These are phyloP conservation scores for Drosophila erecta DNA, from an alignment of 1,140 invertebrate species.

Conservation along the genomic window DNA sequence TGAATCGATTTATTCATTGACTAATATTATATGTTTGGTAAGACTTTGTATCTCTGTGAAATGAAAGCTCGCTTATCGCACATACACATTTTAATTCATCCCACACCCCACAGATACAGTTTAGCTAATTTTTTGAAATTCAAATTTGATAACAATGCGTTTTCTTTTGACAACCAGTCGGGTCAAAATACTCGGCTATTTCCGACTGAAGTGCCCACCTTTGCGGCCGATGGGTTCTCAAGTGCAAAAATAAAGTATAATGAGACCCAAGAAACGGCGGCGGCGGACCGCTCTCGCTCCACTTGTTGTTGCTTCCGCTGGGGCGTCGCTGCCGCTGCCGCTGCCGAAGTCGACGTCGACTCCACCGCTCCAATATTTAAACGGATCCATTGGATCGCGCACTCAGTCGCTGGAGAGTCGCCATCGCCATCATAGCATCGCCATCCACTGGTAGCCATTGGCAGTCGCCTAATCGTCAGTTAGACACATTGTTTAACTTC, in stretches of 20 bases:
- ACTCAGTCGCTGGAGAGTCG: slow-evolving; percentile 67
- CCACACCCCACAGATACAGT: too few relatives aligned
- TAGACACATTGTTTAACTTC: slow-evolving; percentile 44
- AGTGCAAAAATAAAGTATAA: slow-evolving; percentile 39
- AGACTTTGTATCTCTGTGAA: too few relatives aligned
- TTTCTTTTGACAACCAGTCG: slow-evolving; percentile 3
- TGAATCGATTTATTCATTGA: too few relatives aligned
- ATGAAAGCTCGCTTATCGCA: too few relatives aligned
- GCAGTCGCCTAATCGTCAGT: slow-evolving; percentile 44
- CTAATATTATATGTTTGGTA: too few relatives aligned
- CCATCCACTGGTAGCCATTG: slow-evolving; percentile 31
- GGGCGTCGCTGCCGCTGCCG: slow-evolving; percentile 1
- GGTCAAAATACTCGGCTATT: slow-evolving; percentile 3
- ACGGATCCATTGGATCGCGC: slow-evolving; percentile 44
- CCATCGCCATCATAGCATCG: slow-evolving; percentile 17
- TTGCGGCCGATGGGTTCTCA: slow-evolving; percentile 24
- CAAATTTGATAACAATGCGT: background rate
- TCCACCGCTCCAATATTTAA: slow-evolving; percentile 39
- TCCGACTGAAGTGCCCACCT: slow-evolving; percentile 23
- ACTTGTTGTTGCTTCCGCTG: slow-evolving; percentile 6
- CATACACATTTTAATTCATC: too few relatives aligned
- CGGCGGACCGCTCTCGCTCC: slow-evolving; percentile 20
- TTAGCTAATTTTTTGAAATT: too few relatives aligned
- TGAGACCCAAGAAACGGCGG: slow-evolving; percentile 33
- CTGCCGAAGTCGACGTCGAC: slow-evolving; percentile 8